Conservation (phyloP, 1,140 invertebrate genomes). For the Berghia stephanieae region DNA sequence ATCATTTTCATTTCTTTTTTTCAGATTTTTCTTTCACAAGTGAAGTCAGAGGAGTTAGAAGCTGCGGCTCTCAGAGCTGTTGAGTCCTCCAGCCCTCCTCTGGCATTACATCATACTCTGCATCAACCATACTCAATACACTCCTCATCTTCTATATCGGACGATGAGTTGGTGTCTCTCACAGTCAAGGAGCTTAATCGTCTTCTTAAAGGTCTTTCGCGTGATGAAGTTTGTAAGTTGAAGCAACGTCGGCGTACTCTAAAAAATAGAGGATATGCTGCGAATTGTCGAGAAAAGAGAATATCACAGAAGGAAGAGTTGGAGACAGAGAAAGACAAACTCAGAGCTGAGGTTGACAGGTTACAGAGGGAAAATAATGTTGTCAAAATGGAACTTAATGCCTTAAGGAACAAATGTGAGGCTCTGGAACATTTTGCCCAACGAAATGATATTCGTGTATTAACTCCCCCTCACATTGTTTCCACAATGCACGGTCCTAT, state of each 20-base stretch:
- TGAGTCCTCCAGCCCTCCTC: slow-evolving; percentile 8
- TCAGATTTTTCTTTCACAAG: slow-evolving; percentile 62
- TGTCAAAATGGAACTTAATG: slow-evolving; percentile 61
- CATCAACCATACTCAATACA: no score
- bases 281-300: slow-evolving; percentile 84
- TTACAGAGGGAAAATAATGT: slow-evolving; percentile 62
- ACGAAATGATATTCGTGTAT: slow-evolving; percentile 54
- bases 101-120: slow-evolving; percentile 21
- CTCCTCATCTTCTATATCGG: slow-evolving; percentile 70
- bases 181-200: slow-evolving; percentile 96
- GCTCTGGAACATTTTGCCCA: slow-evolving; percentile 60
- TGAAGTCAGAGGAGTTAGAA: slow-evolving; percentile 51
- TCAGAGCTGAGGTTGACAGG: slow-evolving; percentile 58
- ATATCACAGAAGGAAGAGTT: slow-evolving; percentile 70
- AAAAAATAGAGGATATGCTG: slow-evolving; percentile 98
- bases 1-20: slow-evolving; percentile 35
- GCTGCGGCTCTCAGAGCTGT: slow-evolving; percentile 32
- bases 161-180: slow-evolving; percentile 88
- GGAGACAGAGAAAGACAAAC: slow-evolving; percentile 77
- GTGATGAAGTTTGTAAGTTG: slow-evolving; percentile 88
- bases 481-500: slow-evolving; percentile 45
- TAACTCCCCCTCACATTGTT: slow-evolving; percentile 38
- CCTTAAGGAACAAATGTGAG: slow-evolving; percentile 59
- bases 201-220: slow-evolving; percentile 86
- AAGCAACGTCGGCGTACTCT: slow-evolving; percentile 97